Base-by-base conservation (phyloP, 1,140 invertebrate genomes). In the Chrysomallon squamiferum region DNA sequence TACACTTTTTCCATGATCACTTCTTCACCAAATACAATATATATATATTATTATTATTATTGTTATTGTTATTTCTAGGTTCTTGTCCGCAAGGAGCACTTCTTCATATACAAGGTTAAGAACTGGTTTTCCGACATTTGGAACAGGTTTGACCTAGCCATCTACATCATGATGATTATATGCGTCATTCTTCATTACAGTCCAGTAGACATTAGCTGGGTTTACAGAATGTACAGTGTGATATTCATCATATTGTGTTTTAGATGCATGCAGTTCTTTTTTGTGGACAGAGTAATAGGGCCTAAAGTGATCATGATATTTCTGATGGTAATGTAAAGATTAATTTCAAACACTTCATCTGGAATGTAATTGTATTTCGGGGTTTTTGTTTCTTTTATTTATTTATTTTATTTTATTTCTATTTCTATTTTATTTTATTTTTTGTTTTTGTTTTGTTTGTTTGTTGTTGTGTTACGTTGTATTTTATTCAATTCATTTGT, bases 271-370 rank as follows among this genome's bases (percentile, higher is more conserved):
- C 81, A 85, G 72, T 68, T 66, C 22, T 85, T 81, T 72, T 82
- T 75, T 66, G 77, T 77, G 0, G 71, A 76, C 62, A 80, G 81
- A 63, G 75, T 80, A 38, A 77, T 85, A 61, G 83, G 83, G 45
- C 83, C 83, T 11, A 85, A 85, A 72, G 79, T 85, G 58, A 83
- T 85, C 58, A 85, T 85, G 82, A 85, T 85, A 25, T 66, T 68
- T 29, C 79, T 73, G 73, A 85, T 85, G 83, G 82, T 85, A 68
- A 69, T 70, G 65, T 27, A 22, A 54, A 4, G n/a, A 33, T 61
- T 25, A 27, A 29, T n/a, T n/a, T n/a, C n/a, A n/a, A n/a, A n/a
- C n/a, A n/a, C n/a, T n/a, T n/a, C n/a, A n/a, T n/a, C n/a, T n/a
- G n/a, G n/a, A n/a, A n/a, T n/a, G n/a, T n/a, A n/a, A n/a, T n/a